Conservation (phyloP, 1,140 invertebrate species). For the Reticulitermes speratus region DNA sequence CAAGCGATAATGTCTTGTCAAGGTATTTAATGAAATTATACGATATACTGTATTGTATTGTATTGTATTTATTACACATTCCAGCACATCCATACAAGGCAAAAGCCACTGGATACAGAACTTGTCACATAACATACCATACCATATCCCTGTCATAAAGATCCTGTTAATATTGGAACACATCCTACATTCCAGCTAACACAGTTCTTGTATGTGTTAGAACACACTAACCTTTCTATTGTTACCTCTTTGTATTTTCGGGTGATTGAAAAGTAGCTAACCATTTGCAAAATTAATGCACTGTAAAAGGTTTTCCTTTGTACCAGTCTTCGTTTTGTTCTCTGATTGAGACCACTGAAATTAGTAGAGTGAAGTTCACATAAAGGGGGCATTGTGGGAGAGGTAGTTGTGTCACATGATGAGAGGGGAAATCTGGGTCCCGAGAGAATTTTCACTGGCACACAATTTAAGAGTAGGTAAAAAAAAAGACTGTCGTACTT, state of each 20-base stretch:
- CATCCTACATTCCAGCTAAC: too few species aligned
- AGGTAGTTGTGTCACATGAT: not conserved
- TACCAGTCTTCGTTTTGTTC: not conserved
- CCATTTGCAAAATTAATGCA: not conserved
- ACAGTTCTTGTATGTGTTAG: too few species aligned
- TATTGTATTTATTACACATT: too few species aligned
- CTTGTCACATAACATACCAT: too few species aligned
- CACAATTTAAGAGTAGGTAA: not conserved
- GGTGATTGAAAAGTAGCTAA: not conserved
- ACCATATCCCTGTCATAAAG: too few species aligned
- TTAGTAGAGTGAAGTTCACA: not conserved
- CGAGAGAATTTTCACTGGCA: not conserved
- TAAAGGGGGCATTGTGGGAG: not conserved
- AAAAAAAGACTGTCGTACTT: not conserved
- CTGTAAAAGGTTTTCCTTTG: constrained; percentile 19
- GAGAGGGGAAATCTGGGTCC: not conserved
- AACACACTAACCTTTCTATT: not conserved
- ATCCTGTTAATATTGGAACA: too few species aligned
- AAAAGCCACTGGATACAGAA: too few species aligned
- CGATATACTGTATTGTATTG: too few species aligned
- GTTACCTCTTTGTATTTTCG: not conserved
- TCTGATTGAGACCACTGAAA: not conserved
- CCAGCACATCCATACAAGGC: too few species aligned
- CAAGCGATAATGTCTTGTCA: too few species aligned
- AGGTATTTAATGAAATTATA: too few species aligned